Evolutionary conservation across 2,797 vertebrate genomes (phyloP), one percentile per base, ranked within the genome.

Genomic region (Microcaecilia unicolor): DNA sequence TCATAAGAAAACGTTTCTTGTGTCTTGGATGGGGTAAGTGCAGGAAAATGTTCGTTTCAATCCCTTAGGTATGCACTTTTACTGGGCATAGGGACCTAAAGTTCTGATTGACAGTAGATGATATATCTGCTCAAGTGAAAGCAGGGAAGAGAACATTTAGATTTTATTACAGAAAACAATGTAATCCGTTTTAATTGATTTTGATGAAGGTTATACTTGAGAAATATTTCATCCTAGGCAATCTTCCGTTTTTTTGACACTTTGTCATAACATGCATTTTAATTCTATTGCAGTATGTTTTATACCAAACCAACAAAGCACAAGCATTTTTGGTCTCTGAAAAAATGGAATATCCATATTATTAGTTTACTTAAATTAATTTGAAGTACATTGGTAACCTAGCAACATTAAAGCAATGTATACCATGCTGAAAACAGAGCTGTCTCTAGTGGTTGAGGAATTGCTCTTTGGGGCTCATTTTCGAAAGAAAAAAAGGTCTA

Each of bases 11-110:
- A 63, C 90, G 96, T 30, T 99, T 99, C 70, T 76, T 99, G 55
- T 99, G 96, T 73, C 88, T 99, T 69, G 96, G 96, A 73, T 99
- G 96, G 96, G 96, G 96, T 98, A 77, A 89, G 93, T 68, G 42
- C 8, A 2, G 53, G n/a, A n/a, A n/a, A n/a, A n/a, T n/a, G n/a
- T n/a, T n/a, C n/a, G n/a, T n/a, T n/a, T n/a, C n/a, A n/a, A n/a
- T n/a, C n/a, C n/a, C n/a, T n/a, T n/a, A n/a, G n/a, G n/a, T n/a
- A n/a, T n/a, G n/a, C n/a, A n/a, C n/a, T n/a, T n/a, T n/a, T n/a
- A n/a, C n/a, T n/a, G n/a, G n/a, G n/a, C n/a, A n/a, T n/a, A n/a
- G n/a, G n/a, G n/a, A n/a, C n/a, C n/a, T n/a, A n/a, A n/a, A n/a
- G n/a, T n/a, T n/a, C n/a, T n/a, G n/a, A n/a, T n/a, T n/a, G n/a